phyloP scores from a whole-genome alignment of 2,888 invertebrate genomes.

The Napeogenes inachia region DNA sequence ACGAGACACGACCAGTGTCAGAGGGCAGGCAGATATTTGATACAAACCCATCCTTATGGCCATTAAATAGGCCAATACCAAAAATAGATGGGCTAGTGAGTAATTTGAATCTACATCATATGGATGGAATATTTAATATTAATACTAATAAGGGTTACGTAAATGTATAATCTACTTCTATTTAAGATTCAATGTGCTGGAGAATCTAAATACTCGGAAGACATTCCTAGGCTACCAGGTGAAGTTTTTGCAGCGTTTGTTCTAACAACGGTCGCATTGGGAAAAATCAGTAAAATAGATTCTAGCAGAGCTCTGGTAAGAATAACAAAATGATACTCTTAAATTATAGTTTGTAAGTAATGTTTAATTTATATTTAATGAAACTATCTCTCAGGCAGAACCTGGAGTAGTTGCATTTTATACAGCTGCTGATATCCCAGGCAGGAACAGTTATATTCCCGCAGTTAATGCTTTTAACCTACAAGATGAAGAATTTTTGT shows the following conservation, averaged over 20 bases:
- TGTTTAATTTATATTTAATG: neutral
- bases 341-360: neutral
- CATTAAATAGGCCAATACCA: constrained; percentile 80
- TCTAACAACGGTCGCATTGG: constrained; percentile 31
- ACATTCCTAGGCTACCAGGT: constrained; percentile 73
- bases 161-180: neutral
- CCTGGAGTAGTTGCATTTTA: constrained; percentile 82
- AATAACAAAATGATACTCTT: constrained; percentile 2
- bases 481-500: constrained; percentile 63
- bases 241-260: constrained; percentile 83
- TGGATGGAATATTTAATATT: no score
- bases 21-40: constrained; percentile 78
- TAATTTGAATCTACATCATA: neutral
- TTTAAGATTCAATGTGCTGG: constrained; percentile 78
- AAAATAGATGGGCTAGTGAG: constrained; percentile 77
- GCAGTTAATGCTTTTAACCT: constrained; percentile 28
- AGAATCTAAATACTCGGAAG: constrained; percentile 81
- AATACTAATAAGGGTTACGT: no score
- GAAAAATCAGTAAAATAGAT: constrained; percentile 11
- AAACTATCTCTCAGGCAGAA: constrained; percentile 54
- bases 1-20: constrained; percentile 75
- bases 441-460: constrained; percentile 74
- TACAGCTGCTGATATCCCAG: constrained; percentile 82
- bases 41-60: constrained; percentile 79
- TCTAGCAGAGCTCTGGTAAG: constrained; percentile 78